A percentile compares a stretch with the other conserved stretches of the same genome.
Conservation (phyloP, 1,140 invertebrate genomes). For the Vanessa atalanta region DNA sequence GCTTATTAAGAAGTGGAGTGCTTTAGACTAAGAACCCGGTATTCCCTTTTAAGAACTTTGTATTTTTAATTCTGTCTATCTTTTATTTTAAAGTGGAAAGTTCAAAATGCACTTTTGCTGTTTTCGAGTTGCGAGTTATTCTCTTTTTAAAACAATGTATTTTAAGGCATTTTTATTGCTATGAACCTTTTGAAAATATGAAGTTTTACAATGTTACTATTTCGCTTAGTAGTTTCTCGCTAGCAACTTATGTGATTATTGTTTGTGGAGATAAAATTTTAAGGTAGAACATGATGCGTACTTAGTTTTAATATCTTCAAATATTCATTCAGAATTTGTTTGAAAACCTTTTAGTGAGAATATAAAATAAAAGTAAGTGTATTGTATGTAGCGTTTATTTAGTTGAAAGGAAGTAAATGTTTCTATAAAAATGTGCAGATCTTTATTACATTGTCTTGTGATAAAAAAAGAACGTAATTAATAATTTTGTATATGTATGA, state of each 20-base stretch:
- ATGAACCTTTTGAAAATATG: slow-evolving; percentile 11
- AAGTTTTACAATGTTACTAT: slow-evolving; percentile 8
- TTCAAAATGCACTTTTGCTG: slow-evolving; percentile 40
- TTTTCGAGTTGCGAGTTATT: slow-evolving; percentile 17
- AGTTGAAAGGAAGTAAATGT: no score
- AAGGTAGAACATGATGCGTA: neutral
- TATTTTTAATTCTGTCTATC: slow-evolving; percentile 48
- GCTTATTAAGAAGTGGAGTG: slow-evolving; percentile 11
- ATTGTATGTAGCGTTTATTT: no score
- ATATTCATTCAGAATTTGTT: no score
- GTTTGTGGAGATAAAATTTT: neutral
- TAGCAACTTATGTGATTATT: neutral
- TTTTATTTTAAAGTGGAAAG: slow-evolving; percentile 41
- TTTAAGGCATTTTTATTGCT: slow-evolving; percentile 29
- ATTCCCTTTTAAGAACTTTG: slow-evolving; percentile 40
- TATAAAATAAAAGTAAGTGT: no score
- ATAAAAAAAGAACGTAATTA: no score
- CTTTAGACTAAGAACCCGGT: neutral
- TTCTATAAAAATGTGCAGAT: no score
- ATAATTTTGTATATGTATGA: no score
- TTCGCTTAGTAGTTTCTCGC: neutral
- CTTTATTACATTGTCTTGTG: no score
- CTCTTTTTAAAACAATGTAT: slow-evolving; percentile 35
- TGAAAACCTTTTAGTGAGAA: no score
- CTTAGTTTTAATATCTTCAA: no score